These are phyloP conservation scores for Dryobota labecula DNA, from an alignment of 2,888 invertebrate genomes.

Conservation along the genomic window DNA sequence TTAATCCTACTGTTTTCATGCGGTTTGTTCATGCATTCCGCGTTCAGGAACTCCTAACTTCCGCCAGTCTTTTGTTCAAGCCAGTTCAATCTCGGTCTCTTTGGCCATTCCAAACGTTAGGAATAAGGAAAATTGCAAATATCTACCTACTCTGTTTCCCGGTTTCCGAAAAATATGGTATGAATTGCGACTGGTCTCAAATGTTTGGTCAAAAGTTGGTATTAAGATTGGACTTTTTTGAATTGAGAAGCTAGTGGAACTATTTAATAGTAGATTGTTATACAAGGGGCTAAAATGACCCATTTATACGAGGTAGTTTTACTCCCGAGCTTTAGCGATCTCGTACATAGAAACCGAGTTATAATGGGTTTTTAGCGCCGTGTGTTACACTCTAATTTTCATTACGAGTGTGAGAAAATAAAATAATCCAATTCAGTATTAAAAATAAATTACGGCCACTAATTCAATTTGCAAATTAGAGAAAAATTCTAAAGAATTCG, in stretches of 20 bases:
- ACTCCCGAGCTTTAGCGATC: too few relatives aligned
- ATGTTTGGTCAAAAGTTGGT: slow-evolving; percentile 6
- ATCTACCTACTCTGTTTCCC: slow-evolving; percentile 1
- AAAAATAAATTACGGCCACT: too few relatives aligned
- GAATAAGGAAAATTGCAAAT: slow-evolving; percentile 31
- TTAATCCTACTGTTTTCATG: slow-evolving; percentile 48
- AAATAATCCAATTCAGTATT: too few relatives aligned
- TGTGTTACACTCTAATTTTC: too few relatives aligned
- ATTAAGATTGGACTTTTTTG: neutral
- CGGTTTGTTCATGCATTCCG: slow-evolving; percentile 51
- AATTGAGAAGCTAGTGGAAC: neutral
- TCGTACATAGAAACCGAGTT: too few relatives aligned
- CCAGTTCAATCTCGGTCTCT: slow-evolving; percentile 54
- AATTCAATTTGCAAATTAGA: too few relatives aligned
- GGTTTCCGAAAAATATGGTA: slow-evolving; percentile 23
- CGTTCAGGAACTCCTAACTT: slow-evolving; percentile 53
- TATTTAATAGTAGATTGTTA: too few relatives aligned
- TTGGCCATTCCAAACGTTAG: slow-evolving; percentile 18
- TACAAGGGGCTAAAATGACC: too few relatives aligned
- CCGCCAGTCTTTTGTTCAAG: slow-evolving; percentile 51
- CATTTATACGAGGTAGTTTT: too few relatives aligned
- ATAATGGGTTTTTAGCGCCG: too few relatives aligned
- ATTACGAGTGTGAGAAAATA: too few relatives aligned
- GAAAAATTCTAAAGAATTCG: too few relatives aligned
- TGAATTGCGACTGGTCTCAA: neutral